Evolutionary conservation across 1,140 invertebrate genomes (phyloP).

Genomic region (Oppia nitens): DNA sequence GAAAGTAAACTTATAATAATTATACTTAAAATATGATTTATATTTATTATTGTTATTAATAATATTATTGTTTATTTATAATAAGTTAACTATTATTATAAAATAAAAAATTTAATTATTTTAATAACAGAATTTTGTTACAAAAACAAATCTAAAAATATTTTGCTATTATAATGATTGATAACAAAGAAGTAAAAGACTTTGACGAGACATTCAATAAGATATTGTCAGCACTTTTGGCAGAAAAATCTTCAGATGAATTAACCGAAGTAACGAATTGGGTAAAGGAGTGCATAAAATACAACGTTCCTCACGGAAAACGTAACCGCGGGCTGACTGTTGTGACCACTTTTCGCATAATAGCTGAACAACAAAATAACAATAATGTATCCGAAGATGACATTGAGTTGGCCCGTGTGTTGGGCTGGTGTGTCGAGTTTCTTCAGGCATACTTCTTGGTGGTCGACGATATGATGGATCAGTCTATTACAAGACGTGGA

Average conservation of each 20-base stretch:
- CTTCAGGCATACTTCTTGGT: slow-evolving; percentile 69
- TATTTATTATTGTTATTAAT: too few species aligned
- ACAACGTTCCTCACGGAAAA: slow-evolving; percentile 38
- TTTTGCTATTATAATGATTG: too few species aligned
- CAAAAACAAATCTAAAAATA: too few species aligned
- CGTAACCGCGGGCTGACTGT: slow-evolving; percentile 53
- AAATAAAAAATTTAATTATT: too few species aligned
- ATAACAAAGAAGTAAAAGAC: too few species aligned
- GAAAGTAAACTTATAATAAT: too few species aligned
- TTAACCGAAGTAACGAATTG: not conserved
- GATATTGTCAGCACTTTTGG: not conserved
- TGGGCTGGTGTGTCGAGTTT: slow-evolving; percentile 89
- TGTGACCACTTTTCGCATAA: slow-evolving; percentile 55
- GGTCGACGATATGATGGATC: slow-evolving; percentile 79
- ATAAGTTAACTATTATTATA: too few species aligned
- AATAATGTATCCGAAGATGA: not conserved
- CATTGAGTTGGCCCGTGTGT: slow-evolving; percentile 46
- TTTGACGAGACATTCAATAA: not conserved
- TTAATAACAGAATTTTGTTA: too few species aligned
- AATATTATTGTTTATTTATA: too few species aligned
- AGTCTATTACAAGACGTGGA: slow-evolving; percentile 57
- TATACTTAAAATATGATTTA: too few species aligned
- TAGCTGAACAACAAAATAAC: slow-evolving; percentile 51
- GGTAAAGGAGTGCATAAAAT: slow-evolving; percentile 30
- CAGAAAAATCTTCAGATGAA: not conserved